Percentiles rank a stretch among this genome's conserved stretches.
Conservation (phyloP, 2,797 vertebrate species). For the Falco biarmicus region DNA sequence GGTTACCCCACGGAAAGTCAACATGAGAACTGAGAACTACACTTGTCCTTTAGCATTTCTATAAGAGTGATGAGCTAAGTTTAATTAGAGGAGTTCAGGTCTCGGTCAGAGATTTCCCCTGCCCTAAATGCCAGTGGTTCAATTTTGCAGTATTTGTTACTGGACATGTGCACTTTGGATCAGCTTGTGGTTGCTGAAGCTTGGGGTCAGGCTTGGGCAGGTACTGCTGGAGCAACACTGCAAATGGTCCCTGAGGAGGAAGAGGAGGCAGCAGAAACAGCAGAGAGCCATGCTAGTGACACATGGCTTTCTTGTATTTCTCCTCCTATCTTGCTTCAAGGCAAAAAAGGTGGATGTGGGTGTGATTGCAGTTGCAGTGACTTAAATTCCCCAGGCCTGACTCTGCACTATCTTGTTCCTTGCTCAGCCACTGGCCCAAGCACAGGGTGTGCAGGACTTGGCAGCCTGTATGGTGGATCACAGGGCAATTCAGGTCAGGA, state of each 20-base stretch:
- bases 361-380: background rate
- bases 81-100: conserved; percentile 22
- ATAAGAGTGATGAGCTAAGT: background rate
- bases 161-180: background rate
- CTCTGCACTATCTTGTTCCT: background rate
- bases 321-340: background rate
- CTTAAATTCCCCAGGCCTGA: background rate
- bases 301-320: background rate
- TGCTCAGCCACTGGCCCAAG: background rate
- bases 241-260: accelerated
- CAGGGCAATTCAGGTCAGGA: background rate
- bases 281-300: accelerated
- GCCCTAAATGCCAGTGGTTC: background rate
- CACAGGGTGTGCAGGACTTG: background rate
- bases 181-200: background rate
- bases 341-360: background rate
- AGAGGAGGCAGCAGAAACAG: background rate
- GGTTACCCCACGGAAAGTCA: conserved; percentile 17
- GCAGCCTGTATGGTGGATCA: background rate
- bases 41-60: background rate
- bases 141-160: background rate
- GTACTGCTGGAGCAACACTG: background rate
- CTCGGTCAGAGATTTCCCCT: background rate
- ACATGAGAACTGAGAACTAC: conserved; percentile 22
- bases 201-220: background rate